phyloP scores from a whole-genome alignment of 2,113 vertebrate genomes.

The Lichenostomus cassidix region DNA sequence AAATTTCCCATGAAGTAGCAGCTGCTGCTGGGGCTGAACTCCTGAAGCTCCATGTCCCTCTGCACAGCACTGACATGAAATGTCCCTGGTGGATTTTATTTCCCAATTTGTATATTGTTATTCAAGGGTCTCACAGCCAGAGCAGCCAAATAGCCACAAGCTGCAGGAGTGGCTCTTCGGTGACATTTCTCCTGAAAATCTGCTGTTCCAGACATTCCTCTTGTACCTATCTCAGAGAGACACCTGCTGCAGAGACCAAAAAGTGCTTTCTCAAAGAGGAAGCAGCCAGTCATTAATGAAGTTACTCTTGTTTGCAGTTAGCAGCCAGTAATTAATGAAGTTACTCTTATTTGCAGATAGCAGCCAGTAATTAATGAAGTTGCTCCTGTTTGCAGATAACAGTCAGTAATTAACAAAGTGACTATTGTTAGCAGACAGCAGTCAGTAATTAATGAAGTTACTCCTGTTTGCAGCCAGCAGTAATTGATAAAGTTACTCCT shows the following conservation, averaged over 20 bases:
- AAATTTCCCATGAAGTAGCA: not conserved
- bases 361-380: no score
- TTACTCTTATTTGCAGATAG: no score
- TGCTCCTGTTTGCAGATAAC: no score
- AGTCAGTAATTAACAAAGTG: no score
- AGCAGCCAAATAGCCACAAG: not conserved
- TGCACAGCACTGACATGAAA: not conserved
- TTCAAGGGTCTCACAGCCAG: not conserved
- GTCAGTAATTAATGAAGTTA: no score
- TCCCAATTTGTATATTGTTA: fast-evolving
- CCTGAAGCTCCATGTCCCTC: not conserved
- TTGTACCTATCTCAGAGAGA: not conserved
- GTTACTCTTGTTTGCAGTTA: conserved; percentile 59
- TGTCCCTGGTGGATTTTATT: not conserved
- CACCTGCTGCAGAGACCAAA: not conserved
- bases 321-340: no score
- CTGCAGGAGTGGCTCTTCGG: not conserved
- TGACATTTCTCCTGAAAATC: not conserved
- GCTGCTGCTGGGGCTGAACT: not conserved
- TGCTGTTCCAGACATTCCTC: not conserved
- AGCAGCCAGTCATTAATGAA: no score
- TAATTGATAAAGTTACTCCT: no score
- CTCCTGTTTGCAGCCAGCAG: no score
- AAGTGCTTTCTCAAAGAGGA: no score
- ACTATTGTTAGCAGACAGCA: no score